These are phyloP conservation scores for Leptopilina myrica DNA, from an alignment of 2,888 invertebrate species.

Conservation along the genomic window DNA sequence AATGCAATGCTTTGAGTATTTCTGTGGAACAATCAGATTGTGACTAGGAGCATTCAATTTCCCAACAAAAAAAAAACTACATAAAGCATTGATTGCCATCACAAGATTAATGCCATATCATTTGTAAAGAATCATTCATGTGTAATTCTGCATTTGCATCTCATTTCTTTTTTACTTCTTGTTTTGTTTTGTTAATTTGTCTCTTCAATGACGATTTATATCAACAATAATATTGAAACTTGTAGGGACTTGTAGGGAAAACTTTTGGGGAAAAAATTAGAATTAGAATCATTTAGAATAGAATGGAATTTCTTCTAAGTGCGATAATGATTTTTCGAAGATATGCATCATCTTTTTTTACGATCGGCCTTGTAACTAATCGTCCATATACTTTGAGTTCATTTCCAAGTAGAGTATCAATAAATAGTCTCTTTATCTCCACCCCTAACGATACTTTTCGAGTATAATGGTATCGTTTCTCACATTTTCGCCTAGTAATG, in stretches of 20 bases:
- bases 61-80: conserved; percentile 11
- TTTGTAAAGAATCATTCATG: conserved; percentile 8
- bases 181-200: background rate
- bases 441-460: too few relatives aligned
- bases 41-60: conserved; percentile 25
- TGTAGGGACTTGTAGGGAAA: background rate
- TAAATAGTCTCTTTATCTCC: too few relatives aligned
- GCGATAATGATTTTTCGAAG: too few relatives aligned
- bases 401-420: too few relatives aligned
- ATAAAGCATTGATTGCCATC: conserved; percentile 22
- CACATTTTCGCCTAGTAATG: too few relatives aligned
- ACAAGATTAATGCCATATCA: conserved; percentile 5
- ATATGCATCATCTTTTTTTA: too few relatives aligned
- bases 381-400: too few relatives aligned
- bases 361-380: too few relatives aligned
- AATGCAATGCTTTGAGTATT: conserved; percentile 27
- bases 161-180: background rate
- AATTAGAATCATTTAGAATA: too few relatives aligned
- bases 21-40: conserved; percentile 24
- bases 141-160: conserved; percentile 21
- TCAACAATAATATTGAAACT: background rate
- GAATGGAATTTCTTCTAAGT: too few relatives aligned
- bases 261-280: too few relatives aligned
- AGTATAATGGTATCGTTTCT: too few relatives aligned
- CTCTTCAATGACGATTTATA: background rate